These are phyloP conservation scores for Apostichopus japonicus DNA, from an alignment of 35 echinoderm and acorn worm genomes.

Conservation along the genomic window DNA sequence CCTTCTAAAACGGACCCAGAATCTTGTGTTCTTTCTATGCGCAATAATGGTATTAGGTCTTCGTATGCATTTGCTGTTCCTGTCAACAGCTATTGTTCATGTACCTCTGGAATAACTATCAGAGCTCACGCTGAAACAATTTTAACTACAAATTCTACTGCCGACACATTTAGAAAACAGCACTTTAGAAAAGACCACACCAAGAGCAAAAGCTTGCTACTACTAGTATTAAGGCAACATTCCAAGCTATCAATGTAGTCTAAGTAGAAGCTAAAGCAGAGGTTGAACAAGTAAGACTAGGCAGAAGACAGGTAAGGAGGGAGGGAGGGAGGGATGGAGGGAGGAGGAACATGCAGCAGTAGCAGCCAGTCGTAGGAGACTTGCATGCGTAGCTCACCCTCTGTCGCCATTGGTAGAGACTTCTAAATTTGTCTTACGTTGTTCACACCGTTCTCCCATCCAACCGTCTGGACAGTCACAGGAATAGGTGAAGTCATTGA, in stretches of 20 bases:
- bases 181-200: too few species aligned
- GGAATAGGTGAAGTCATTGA: conserved; percentile 58
- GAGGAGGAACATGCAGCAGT: neutral
- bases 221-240: neutral
- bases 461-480: conserved; percentile 97
- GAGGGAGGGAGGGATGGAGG: neutral
- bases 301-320: neutral
- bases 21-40: too few species aligned
- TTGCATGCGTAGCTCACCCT: conserved; percentile 55
- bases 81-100: too few species aligned
- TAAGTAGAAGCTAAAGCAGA: neutral
- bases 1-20: too few species aligned
- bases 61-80: too few species aligned
- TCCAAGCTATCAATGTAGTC: neutral
- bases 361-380: conserved; percentile 10
- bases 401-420: conserved; percentile 6
- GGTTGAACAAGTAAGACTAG: neutral
- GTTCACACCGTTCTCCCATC: conserved; percentile 89
- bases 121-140: too few species aligned
- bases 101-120: too few species aligned
- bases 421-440: conserved; percentile 67
- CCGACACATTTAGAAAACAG: too few species aligned
- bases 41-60: too few species aligned
- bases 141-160: too few species aligned
- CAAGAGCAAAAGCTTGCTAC: too few species aligned